Percentiles rank a stretch among this genome's conserved stretches.
Conservation (phyloP, 1,140 invertebrate species). For the Cyphomyrmex costatus region DNA sequence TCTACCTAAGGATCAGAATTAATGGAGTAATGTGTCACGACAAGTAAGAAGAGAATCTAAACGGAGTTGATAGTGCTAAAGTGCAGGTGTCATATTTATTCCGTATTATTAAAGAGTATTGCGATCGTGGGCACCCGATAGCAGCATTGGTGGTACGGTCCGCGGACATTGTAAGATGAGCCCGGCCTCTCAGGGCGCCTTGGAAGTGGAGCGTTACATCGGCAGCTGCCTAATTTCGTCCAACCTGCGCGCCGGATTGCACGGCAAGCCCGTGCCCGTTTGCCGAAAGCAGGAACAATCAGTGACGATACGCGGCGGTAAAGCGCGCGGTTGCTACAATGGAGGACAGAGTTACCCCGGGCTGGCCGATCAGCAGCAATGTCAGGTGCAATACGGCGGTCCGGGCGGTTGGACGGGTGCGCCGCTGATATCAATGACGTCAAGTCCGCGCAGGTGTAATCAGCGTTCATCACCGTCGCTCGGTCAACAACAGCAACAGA, state of each 20-base stretch:
- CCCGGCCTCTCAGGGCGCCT: conserved; percentile 88
- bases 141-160: conserved; percentile 22
- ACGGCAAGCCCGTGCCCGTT: conserved; percentile 82
- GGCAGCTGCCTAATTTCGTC: conserved; percentile 89
- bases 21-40: conserved; percentile 60
- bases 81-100: background rate
- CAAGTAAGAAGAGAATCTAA: background rate
- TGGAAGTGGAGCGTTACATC: conserved; percentile 90
- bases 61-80: conserved; percentile 13
- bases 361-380: conserved; percentile 74
- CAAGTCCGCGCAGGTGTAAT: conserved; percentile 80
- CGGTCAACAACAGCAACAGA: conserved; percentile 78
- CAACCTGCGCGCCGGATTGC: conserved; percentile 77
- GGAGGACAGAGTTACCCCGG: conserved; percentile 70
- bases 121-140: background rate
- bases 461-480: conserved; percentile 83
- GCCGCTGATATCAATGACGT: conserved; percentile 90
- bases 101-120: background rate
- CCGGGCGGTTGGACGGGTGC: conserved; percentile 89
- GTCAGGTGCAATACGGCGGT: conserved; percentile 77
- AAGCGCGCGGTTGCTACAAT: conserved; percentile 65
- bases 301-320: conserved; percentile 40
- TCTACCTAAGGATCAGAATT: background rate
- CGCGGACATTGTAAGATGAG: conserved; percentile 86
- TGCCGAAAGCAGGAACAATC: conserved; percentile 72